A percentile compares a stretch with the other conserved stretches of the same genome.
phyloP scores from a whole-genome alignment of 1,140 invertebrate genomes.

The Drosophila subpulchrella region DNA sequence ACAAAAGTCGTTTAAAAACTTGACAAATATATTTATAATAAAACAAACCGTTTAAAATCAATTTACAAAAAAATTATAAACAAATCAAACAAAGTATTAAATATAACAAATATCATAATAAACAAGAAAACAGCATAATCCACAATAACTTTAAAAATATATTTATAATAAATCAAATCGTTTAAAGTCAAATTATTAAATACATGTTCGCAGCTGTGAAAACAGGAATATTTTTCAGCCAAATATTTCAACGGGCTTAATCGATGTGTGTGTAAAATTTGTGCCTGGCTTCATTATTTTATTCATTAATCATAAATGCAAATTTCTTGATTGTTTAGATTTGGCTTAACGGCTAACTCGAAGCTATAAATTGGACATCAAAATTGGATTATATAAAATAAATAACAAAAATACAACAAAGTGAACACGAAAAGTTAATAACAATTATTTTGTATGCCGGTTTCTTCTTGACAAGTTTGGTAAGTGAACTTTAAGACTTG shows the following conservation, averaged over 20 bases:
- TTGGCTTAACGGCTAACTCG: background rate
- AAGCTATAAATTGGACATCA: conserved; percentile 39
- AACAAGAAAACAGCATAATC: too few species aligned
- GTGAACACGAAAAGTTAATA: conserved; percentile 14
- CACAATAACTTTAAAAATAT: background rate
- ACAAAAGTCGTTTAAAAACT: too few species aligned
- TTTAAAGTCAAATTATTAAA: conserved; percentile 19
- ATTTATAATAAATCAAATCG: conserved; percentile 3
- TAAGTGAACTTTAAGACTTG: conserved; percentile 61
- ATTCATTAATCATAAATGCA: conserved; percentile 59
- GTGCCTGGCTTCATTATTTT: conserved; percentile 30
- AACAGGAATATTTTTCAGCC: conserved; percentile 32
- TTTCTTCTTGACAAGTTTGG: conserved; percentile 72
- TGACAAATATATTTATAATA: too few species aligned
- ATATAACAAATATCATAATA: too few species aligned
- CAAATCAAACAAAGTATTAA: too few species aligned
- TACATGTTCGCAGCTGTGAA: conserved; percentile 54
- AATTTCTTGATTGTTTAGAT: conserved; percentile 53
- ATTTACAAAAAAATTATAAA: too few species aligned
- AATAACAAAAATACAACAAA: conserved; percentile 13
- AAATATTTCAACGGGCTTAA: conserved; percentile 15
- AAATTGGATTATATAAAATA: conserved; percentile 42
- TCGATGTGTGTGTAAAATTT: conserved; percentile 31
- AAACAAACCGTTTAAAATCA: too few species aligned
- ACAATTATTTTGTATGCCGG: conserved; percentile 56